phyloP scores from a whole-genome alignment of 2,113 vertebrate genomes.

The Menura novaehollandiae region DNA sequence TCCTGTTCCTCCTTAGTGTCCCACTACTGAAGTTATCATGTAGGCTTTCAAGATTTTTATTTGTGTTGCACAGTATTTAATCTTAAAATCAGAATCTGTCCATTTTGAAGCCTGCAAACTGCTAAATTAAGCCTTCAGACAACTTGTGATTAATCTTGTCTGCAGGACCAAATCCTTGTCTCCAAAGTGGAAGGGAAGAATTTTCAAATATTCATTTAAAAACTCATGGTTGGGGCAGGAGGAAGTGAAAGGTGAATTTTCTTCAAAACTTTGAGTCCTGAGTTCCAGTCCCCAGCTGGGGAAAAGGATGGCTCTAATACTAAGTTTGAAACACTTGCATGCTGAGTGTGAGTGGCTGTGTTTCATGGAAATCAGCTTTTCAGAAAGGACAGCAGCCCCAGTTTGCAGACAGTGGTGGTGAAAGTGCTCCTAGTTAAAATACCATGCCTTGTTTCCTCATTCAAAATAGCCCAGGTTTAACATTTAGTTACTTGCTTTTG shows the following conservation, averaged over 20 bases:
- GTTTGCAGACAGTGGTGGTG: background rate
- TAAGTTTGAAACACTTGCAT: background rate
- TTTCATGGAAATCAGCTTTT: background rate
- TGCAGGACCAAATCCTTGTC: background rate
- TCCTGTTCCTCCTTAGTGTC: background rate
- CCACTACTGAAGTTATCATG: background rate
- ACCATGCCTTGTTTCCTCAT: background rate
- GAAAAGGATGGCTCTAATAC: background rate
- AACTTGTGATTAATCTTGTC: background rate
- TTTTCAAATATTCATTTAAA: background rate
- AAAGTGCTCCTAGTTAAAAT: background rate
- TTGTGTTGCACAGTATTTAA: background rate
- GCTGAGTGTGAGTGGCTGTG: background rate
- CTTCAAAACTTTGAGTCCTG: background rate
- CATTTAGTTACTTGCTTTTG: background rate
- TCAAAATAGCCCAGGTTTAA: background rate
- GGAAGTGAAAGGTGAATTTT: too few relatives aligned
- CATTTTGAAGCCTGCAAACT: background rate
- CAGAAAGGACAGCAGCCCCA: background rate
- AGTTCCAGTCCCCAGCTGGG: background rate
- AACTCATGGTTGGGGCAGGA: background rate
- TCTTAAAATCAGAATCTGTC: background rate
- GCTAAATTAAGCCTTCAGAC: background rate
- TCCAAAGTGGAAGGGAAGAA: background rate
- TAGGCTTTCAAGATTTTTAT: background rate